Evolutionary conservation across 2,113 vertebrate species (phyloP).

Genomic region (Epinephelus lanceolatus): DNA sequence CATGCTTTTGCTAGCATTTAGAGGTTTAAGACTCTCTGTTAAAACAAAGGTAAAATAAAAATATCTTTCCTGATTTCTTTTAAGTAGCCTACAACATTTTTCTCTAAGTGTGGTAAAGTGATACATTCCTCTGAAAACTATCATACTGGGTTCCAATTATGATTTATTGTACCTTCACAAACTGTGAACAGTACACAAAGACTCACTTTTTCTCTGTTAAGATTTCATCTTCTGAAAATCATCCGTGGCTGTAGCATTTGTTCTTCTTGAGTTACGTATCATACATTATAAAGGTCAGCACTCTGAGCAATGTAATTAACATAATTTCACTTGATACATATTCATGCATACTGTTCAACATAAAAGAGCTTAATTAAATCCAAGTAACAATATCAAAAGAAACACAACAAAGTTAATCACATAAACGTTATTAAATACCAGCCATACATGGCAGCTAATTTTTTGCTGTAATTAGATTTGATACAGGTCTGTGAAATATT

Average conservation of each 20-base stretch:
- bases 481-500: conserved; percentile 32
- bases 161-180: no score
- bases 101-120: no score
- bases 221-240: neutral
- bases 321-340: neutral
- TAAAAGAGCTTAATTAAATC: conserved; percentile 20
- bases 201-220: no score
- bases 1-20: neutral
- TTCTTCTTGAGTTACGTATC: neutral
- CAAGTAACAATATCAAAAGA: conserved; percentile 24
- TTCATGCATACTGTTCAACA: neutral
- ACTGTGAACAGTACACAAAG: no score
- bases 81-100: no score
- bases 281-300: neutral
- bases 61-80: no score
- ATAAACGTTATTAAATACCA: conserved; percentile 14
- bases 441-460: conserved; percentile 41
- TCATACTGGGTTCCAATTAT: no score
- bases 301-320: neutral
- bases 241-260: neutral
- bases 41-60: no score
- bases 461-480: conserved; percentile 23
- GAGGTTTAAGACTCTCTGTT: no score
- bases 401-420: conserved; percentile 30
- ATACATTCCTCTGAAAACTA: no score